Evolutionary conservation across 2,113 vertebrate genomes (phyloP).

Genomic region (Catagonus wagneri): DNA sequence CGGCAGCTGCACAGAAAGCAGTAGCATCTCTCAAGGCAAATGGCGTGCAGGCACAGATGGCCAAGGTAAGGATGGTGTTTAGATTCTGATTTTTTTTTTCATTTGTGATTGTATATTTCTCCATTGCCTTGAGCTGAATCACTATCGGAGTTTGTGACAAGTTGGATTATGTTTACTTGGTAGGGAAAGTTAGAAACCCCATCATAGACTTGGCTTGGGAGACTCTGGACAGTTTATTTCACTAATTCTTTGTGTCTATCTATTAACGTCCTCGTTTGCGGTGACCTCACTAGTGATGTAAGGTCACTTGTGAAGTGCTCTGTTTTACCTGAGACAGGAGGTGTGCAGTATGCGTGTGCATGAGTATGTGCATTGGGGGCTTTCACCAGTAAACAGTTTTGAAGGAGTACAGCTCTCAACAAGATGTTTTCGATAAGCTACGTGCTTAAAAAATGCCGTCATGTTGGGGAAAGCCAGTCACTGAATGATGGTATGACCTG

Average conservation of each 20-base stretch:
- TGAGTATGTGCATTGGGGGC: neutral
- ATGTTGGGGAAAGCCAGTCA: neutral
- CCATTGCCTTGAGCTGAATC: neutral
- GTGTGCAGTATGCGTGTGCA: no score
- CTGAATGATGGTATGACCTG: constrained; percentile 3
- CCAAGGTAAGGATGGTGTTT: constrained; percentile 91
- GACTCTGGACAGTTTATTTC: neutral
- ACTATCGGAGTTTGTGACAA: neutral
- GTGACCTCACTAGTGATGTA: neutral
- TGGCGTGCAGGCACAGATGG: constrained; percentile 99
- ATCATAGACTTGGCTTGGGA: neutral
- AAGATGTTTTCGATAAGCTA: constrained; percentile 39
- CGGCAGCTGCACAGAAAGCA: constrained; percentile 99
- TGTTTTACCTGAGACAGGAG: neutral
- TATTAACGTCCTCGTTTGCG: neutral
- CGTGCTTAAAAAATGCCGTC: neutral
- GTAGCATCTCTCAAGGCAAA: constrained; percentile 98
- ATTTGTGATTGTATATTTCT: neutral
- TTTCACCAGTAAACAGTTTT: neutral
- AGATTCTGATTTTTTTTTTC: neutral
- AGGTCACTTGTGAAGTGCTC: neutral
- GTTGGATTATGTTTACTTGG: constrained; percentile 33
- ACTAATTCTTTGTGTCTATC: neutral
- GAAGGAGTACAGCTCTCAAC: neutral
- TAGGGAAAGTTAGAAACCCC: neutral